These are phyloP conservation scores for Campoletis raptor DNA, from an alignment of 2,888 invertebrate species.

Conservation along the genomic window DNA sequence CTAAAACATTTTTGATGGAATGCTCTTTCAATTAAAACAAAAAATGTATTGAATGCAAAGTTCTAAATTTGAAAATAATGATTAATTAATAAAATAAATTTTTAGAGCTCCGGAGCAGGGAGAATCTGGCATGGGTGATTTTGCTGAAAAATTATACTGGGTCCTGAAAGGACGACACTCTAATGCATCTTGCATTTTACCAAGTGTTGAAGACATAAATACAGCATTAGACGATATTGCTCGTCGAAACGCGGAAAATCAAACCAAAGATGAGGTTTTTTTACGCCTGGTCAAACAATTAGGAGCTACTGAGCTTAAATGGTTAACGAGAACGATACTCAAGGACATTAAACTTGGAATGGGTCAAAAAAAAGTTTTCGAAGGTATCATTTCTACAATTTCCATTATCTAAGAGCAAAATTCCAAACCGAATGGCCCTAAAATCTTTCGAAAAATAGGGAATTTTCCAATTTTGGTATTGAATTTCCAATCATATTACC, in stretches of 20 bases:
- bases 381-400: constrained; percentile 70
- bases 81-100: neutral
- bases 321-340: constrained; percentile 95
- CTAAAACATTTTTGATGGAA: too few relatives aligned
- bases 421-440: neutral
- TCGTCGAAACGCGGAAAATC: constrained; percentile 87
- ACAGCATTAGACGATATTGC: constrained; percentile 91
- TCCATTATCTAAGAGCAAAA: neutral
- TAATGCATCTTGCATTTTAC: constrained; percentile 81
- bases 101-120: constrained; percentile 60
- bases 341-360: constrained; percentile 94
- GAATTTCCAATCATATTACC: neutral
- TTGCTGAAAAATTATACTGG: constrained; percentile 92
- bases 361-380: constrained; percentile 89
- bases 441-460: too few relatives aligned
- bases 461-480: neutral
- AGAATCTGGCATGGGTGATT: constrained; percentile 88
- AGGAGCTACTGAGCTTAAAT: constrained; percentile 93
- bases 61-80: neutral
- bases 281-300: constrained; percentile 89
- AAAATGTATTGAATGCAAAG: neutral
- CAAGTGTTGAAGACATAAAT: constrained; percentile 91
- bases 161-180: constrained; percentile 88
- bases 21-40: neutral
- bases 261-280: constrained; percentile 88